Percentiles rank a stretch among this genome's conserved stretches.
phyloP scores from a whole-genome alignment of 1,140 invertebrate species.

The Diorhabda elongata region DNA sequence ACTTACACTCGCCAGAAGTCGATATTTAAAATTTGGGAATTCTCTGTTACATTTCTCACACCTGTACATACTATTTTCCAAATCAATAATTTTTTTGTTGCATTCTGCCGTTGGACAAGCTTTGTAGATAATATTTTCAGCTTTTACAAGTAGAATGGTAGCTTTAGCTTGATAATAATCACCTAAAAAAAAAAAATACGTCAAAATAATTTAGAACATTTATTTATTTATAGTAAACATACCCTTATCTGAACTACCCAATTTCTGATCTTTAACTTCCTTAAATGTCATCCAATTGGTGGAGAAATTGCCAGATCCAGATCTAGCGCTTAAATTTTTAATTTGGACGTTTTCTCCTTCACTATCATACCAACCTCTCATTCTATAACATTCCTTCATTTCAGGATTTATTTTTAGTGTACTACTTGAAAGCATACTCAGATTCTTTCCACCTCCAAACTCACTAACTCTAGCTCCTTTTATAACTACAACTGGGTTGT shows the following conservation, averaged over 20 bases:
- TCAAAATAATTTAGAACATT: neutral
- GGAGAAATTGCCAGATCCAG: constrained; percentile 47
- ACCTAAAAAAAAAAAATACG: constrained; percentile 36
- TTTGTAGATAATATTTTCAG: constrained; percentile 84
- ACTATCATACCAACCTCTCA: constrained; percentile 88
- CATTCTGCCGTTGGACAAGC: constrained; percentile 81
- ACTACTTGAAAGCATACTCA: constrained; percentile 57
- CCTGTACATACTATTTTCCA: constrained; percentile 79
- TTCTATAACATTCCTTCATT: constrained; percentile 75
- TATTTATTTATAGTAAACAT: neutral
- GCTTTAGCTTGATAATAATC: constrained; percentile 75
- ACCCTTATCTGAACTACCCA: constrained; percentile 64
- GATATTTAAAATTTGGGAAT: constrained; percentile 80
- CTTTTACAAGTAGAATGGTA: constrained; percentile 63
- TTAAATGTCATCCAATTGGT: constrained; percentile 65
- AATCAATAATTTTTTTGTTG: constrained; percentile 91
- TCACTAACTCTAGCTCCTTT: constrained; percentile 75
- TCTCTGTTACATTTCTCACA: constrained; percentile 93
- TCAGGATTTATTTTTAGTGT: constrained; percentile 82
- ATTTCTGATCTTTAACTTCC: constrained; percentile 63
- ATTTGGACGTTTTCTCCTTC: constrained; percentile 60
- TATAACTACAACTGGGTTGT: constrained; percentile 75
- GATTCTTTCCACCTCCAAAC: constrained; percentile 68
- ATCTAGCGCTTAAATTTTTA: constrained; percentile 60
- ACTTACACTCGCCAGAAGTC: constrained; percentile 76